Percentiles rank a stretch among this genome's conserved stretches.
Conservation (phyloP, 2,888 invertebrate genomes). For the Drosophila cracens region DNA sequence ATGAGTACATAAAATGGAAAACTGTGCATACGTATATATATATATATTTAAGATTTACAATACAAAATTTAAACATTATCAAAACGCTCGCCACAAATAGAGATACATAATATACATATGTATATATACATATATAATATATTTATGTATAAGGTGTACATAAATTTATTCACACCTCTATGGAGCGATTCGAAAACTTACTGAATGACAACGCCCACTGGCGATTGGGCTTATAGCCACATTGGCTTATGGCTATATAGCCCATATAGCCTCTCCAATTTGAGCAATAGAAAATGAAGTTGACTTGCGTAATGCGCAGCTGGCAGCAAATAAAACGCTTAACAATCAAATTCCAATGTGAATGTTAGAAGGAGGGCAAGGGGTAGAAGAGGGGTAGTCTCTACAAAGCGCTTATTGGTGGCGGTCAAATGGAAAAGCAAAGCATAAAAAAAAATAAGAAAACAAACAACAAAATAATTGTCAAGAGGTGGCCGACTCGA, state of each 20-base stretch:
- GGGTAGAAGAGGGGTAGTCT: background rate
- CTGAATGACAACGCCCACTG: constrained; percentile 74
- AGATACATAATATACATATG: background rate
- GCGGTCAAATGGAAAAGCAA: constrained; percentile 45
- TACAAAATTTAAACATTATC: constrained; percentile 49
- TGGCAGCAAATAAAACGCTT: constrained; percentile 54
- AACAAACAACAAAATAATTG: constrained; percentile 46
- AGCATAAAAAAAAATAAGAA: background rate
- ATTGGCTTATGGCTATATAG: constrained; percentile 48
- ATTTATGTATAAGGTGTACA: constrained; percentile 36
- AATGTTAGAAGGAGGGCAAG: background rate
- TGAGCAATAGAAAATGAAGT: constrained; percentile 73
- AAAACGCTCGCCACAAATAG: constrained; percentile 31
- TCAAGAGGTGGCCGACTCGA: constrained; percentile 46
- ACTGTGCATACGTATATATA: constrained; percentile 2
- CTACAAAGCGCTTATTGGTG: constrained; percentile 56
- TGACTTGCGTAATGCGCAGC: constrained; percentile 78
- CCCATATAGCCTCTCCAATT: constrained; percentile 51
- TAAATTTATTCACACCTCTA: constrained; percentile 76
- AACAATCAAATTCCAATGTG: constrained; percentile 22
- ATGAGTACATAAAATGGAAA: constrained; percentile 27
- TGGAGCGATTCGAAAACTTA: constrained; percentile 52
- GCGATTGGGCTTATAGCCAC: constrained; percentile 65
- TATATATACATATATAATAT: constrained; percentile 6
- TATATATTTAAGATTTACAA: constrained; percentile 41